Conservation (phyloP, 1,140 invertebrate genomes). For the Monochamus saltuarius region DNA sequence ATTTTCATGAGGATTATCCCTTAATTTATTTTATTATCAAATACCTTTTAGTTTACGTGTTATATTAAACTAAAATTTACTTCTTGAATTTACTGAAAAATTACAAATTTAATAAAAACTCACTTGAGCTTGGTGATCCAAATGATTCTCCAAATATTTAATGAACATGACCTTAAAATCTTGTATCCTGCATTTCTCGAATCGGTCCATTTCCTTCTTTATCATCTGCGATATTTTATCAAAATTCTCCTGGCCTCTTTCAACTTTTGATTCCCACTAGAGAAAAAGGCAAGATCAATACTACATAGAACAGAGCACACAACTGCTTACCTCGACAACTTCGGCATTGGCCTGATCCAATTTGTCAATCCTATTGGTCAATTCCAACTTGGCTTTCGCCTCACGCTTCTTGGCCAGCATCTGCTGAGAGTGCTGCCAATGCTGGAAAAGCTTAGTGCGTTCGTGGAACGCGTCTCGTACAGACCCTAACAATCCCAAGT, state of each 20-base stretch:
- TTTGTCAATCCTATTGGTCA: conserved; percentile 81
- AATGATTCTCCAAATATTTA: conserved; percentile 89
- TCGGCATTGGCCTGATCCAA: conserved; percentile 86
- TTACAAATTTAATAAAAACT: conserved; percentile 21
- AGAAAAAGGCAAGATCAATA: conserved; percentile 16
- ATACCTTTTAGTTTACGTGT: too few species aligned
- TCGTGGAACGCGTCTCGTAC: conserved; percentile 99
- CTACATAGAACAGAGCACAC: background rate
- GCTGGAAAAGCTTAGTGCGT: conserved; percentile 95
- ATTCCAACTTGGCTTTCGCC: conserved; percentile 87
- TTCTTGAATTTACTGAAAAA: too few species aligned
- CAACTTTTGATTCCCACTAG: conserved; percentile 94
- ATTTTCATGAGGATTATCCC: too few species aligned
- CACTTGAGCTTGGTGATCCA: conserved; percentile 94
- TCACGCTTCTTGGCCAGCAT: conserved; percentile 94
- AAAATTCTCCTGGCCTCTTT: conserved; percentile 95
- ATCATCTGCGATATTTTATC: conserved; percentile 95
- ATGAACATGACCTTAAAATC: conserved; percentile 91
- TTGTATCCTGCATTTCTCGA: conserved; percentile 82
- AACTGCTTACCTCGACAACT: conserved; percentile 77
- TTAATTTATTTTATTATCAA: too few species aligned
- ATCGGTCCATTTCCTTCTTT: conserved; percentile 91
- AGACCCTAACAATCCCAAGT: conserved; percentile 87
- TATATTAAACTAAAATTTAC: too few species aligned
- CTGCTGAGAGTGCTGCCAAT: conserved; percentile 95